Percentiles rank a stretch among this genome's conserved stretches.
phyloP scores from a whole-genome alignment of 2,888 invertebrate species.

The Hecatera dysodea region DNA sequence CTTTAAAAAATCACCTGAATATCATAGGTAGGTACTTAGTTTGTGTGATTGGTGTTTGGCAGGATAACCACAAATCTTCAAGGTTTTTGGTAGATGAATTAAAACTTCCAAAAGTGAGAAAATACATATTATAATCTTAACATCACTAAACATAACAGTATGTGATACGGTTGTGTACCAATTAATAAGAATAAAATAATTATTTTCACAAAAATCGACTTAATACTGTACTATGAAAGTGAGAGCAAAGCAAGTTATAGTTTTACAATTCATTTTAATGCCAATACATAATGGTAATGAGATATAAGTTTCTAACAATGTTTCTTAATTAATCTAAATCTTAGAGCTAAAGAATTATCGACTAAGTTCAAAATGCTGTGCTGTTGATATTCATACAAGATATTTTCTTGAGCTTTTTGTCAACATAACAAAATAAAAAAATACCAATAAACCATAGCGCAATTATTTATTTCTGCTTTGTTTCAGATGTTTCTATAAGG shows the following conservation, averaged over 20 bases:
- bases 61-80: neutral
- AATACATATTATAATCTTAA: constrained; percentile 50
- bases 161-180: constrained; percentile 21
- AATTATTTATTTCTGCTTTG: neutral
- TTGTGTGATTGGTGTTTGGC: neutral
- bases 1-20: neutral
- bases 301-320: constrained; percentile 6
- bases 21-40: too few species aligned
- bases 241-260: constrained; percentile 4
- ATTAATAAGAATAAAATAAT: constrained; percentile 9
- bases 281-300: constrained; percentile 30
- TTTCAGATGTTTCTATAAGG: neutral
- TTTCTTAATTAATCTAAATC: constrained; percentile 10
- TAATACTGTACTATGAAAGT: constrained; percentile 51
- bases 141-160: constrained; percentile 43
- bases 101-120: constrained; percentile 43
- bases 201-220: constrained; percentile 31
- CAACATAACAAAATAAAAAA: constrained; percentile 1
- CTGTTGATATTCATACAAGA: constrained; percentile 12
- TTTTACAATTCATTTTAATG: neutral
- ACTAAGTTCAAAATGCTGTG: constrained; percentile 41
- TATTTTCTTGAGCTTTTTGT: constrained; percentile 1
- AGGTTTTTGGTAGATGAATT: neutral
- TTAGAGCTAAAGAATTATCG: constrained; percentile 25
- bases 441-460: neutral